Evolutionary conservation across 2,113 vertebrate genomes (phyloP).

Genomic region (Anarrhichthys ocellatus): DNA sequence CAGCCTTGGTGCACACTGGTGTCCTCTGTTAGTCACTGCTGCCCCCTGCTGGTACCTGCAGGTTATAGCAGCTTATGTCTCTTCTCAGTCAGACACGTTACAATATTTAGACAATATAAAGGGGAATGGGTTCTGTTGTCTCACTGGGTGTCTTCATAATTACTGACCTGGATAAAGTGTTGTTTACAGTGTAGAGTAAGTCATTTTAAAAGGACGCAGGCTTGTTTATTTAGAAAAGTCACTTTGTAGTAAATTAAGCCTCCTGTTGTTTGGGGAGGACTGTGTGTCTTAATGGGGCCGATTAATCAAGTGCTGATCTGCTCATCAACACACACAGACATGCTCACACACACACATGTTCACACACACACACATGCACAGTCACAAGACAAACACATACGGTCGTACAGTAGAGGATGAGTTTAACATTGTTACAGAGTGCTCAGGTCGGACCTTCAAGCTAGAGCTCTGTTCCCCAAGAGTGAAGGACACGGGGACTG

Average conservation of each 20-base stretch:
- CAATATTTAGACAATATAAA: neutral
- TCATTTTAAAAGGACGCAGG: neutral
- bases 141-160: neutral
- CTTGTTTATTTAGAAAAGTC: constrained; percentile 50
- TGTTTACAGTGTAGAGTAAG: neutral
- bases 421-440: constrained; percentile 46
- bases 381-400: constrained; percentile 28
- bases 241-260: constrained; percentile 60
- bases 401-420: constrained; percentile 30
- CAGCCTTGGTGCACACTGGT: neutral
- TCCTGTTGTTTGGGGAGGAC: constrained; percentile 27
- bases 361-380: constrained; percentile 2
- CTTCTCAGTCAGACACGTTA: neutral
- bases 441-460: constrained; percentile 30
- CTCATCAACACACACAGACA: constrained; percentile 9
- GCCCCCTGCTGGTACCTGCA: constrained; percentile 51
- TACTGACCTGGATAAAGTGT: neutral
- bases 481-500: constrained; percentile 65
- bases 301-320: constrained; percentile 65
- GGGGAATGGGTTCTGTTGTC: neutral
- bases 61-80: neutral
- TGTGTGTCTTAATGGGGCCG: constrained; percentile 51
- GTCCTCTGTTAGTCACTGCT: constrained; percentile 46
- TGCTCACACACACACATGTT: constrained; percentile 7
- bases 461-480: constrained; percentile 40